Evolutionary conservation across 2,888 invertebrate genomes (phyloP).

Genomic region (Adelphocoris suturalis): DNA sequence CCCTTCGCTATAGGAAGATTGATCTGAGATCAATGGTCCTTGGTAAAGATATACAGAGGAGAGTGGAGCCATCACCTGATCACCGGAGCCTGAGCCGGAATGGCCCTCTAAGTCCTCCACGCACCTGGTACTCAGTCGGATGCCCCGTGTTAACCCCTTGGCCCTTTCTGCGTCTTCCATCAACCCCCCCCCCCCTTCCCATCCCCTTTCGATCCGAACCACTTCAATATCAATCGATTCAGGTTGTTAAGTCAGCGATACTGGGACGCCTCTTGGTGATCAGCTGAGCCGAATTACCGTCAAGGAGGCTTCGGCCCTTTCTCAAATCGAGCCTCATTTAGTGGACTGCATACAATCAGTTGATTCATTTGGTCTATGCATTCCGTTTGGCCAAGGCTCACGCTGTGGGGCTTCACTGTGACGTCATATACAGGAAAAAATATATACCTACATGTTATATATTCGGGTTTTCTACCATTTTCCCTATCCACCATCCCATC

Average conservation of each 20-base stretch:
- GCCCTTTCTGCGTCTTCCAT: conserved; percentile 8
- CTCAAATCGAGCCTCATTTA: not conserved
- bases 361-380: not conserved
- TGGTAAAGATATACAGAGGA: conserved; percentile 37
- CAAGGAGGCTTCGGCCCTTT: not conserved
- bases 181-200: not conserved
- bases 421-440: too few relatives aligned
- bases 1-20: conserved; percentile 21
- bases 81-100: not conserved
- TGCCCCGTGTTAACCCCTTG: conserved; percentile 5
- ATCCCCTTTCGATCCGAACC: not conserved
- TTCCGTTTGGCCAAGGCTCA: too few relatives aligned
- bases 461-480: too few relatives aligned
- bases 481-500: too few relatives aligned
- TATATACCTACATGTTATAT: too few relatives aligned
- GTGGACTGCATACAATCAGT: not conserved
- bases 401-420: too few relatives aligned
- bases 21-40: conserved; percentile 36
- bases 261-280: not conserved
- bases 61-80: conserved; percentile 39
- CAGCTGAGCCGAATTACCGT: not conserved
- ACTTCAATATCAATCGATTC: conserved; percentile 39
- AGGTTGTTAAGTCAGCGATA: conserved; percentile 32
- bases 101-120: not conserved
- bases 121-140: conserved; percentile 17